Conservation (phyloP, 2,888 invertebrate genomes). For the Anaspis maculata region DNA sequence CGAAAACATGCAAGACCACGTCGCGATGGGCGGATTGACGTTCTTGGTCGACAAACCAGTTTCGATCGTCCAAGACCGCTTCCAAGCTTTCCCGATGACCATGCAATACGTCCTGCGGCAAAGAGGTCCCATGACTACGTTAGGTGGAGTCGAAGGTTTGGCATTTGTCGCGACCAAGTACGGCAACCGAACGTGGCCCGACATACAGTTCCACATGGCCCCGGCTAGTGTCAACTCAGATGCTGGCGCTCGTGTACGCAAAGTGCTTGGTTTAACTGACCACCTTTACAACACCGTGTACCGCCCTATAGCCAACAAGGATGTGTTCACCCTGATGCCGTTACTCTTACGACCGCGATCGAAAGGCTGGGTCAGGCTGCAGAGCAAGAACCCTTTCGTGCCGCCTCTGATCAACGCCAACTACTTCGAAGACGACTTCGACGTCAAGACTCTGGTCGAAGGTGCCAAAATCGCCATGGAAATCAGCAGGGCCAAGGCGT, state of each 20-base stretch:
- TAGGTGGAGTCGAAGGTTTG: conserved; percentile 81
- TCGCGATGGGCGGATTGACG: conserved; percentile 75
- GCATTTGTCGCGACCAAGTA: conserved; percentile 81
- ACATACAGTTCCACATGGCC: conserved; percentile 89
- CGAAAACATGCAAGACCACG: conserved; percentile 81
- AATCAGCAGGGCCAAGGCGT: conserved; percentile 67
- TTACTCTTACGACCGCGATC: conserved; percentile 72
- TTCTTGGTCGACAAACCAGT: conserved; percentile 71
- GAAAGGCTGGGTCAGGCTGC: conserved; percentile 66
- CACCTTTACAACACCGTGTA: conserved; percentile 72
- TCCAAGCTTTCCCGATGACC: conserved; percentile 66
- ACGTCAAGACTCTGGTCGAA: conserved; percentile 74
- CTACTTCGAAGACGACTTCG: conserved; percentile 76
- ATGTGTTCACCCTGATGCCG: conserved; percentile 81
- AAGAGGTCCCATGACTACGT: conserved; percentile 76
- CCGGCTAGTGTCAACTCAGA: conserved; percentile 82
- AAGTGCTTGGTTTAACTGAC: conserved; percentile 74
- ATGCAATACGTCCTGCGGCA: conserved; percentile 73
- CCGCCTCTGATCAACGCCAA: conserved; percentile 87
- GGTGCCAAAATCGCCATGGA: conserved; percentile 68
- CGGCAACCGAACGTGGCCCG: conserved; percentile 77
- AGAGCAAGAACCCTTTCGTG: conserved; percentile 75
- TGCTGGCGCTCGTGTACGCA: conserved; percentile 58
- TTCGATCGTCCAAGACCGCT: conserved; percentile 61
- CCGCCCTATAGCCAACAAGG: conserved; percentile 68